These are phyloP conservation scores for Tenthredo scrophulariae DNA, from an alignment of 2,888 invertebrate genomes.

Conservation along the genomic window DNA sequence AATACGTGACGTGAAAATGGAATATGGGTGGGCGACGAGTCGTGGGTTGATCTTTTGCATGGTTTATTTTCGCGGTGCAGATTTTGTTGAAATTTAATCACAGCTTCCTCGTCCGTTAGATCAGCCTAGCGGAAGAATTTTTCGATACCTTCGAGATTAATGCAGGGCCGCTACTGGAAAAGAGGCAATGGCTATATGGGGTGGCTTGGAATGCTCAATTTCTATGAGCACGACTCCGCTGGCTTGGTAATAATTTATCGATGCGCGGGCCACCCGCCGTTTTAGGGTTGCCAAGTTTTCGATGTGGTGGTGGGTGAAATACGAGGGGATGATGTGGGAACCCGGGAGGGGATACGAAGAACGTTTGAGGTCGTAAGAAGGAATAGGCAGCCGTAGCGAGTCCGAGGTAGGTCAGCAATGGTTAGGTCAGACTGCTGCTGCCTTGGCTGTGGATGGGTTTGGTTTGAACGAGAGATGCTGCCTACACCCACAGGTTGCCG, in stretches of 20 bases:
- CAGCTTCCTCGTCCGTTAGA: not conserved
- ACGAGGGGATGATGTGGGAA: not conserved
- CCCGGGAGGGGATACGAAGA: not conserved
- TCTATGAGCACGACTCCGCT: conserved; percentile 33
- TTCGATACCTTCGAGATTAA: conserved; percentile 26
- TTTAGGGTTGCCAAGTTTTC: conserved; percentile 43
- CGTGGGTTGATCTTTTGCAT: not conserved
- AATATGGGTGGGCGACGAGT: not conserved
- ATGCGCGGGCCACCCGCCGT: conserved; percentile 28
- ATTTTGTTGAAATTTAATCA: conserved; percentile 34
- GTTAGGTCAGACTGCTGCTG: conserved; percentile 19
- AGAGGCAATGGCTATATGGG: not conserved
- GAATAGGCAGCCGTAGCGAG: not conserved
- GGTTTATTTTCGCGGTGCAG: not conserved
- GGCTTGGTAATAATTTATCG: conserved; percentile 48
- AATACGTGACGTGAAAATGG: not conserved
- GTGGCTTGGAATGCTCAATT: conserved; percentile 45
- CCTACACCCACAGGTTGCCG: conserved; percentile 51
- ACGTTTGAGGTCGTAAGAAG: not conserved
- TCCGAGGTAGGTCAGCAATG: conserved; percentile 4
- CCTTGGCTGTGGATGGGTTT: conserved; percentile 10
- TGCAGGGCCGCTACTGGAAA: not conserved
- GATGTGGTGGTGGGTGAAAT: not conserved
- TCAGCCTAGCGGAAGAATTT: conserved; percentile 24
- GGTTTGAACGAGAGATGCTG: conserved; percentile 30